Evolutionary conservation across 2,797 vertebrate species (phyloP), one percentile per base, ranked within the genome.

Genomic region (Ctenopoma multispine): DNA sequence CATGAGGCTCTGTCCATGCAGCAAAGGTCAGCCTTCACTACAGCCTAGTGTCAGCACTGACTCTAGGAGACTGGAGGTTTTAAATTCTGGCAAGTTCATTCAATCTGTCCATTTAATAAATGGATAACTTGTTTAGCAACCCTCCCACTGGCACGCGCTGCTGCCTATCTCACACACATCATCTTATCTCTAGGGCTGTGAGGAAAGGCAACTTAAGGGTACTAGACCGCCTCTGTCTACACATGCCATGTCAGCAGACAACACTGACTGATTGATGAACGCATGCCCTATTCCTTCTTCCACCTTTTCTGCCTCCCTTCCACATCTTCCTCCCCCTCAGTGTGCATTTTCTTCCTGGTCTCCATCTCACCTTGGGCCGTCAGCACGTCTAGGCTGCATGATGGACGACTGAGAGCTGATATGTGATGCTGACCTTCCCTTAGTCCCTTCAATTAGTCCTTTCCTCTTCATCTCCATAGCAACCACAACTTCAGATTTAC

Each of bases 211-310:
- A 36, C 51, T 60, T 58, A 59, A 60, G 70, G 36, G 57, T 1
- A 4, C 31, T 24, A 38, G 50, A 63, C n/a, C 40, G 8, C 43
- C 64, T 56, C 24, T 38, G 59, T 56, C 53, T 27, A 57, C 40
- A 21, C 55, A 68, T 77, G 68, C 77, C 84, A 75, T 79, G 81
- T 88, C 84, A 90, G 84, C 86, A 83, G 72, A 72, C 29, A 11
- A 48, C 23, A 3, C 29, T 3, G 41, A 73, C 54, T 64, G 85
- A 87, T 83, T 47, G 63, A 90, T 84, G 66, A 66, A 63, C 66
- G 73, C 56, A 65, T 54, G 51, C 54, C n/a, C 60, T 54, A 34
- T 23, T 56, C 68, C 69, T 72, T 50, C 66, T 47, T 23, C 12
- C 59, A 53, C 40, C 50, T 58, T 78, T 43, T 40, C n/a, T 53